Evolutionary conservation across 2,888 invertebrate species (phyloP), one percentile per base, ranked within the genome.

Genomic region (Arrhopalites spinosus): DNA sequence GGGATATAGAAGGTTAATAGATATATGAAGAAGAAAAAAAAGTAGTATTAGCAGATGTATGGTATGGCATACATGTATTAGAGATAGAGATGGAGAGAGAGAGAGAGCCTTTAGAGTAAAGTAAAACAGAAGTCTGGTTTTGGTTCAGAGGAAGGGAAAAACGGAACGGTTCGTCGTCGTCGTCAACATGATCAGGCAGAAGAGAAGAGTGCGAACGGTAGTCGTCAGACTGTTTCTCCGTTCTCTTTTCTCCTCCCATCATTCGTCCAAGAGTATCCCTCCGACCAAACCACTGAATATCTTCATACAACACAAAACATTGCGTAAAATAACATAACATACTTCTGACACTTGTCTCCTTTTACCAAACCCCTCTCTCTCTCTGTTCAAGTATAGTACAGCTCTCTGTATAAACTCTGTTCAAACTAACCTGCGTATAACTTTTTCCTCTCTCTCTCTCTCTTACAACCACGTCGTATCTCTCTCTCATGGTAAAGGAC

Each of bases 151-250:
- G 69, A 50, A 27, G 43, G 67, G 23, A 43, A 43, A 67, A 64
- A 67, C 17, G 45, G 67, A 50, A 30, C 27, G 69, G 45, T 15
- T n/a, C 56, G 5, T 36, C 36, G 56, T n/a, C 23, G 30, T 36
- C 36, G 36, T 36, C 36, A 36, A 36, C 66, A 43, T 66, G 66
- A 66, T 66, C n/a, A 66, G 66, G 66, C 64, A 66, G 66, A 66
- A 66, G 20, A 66, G 66, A 66, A 20, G 59, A 71, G 61, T 71
- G 61, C 43, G 56, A 71, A 71, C 71, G 71, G 71, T 71, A 61
- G 71, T 71, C 71, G 71, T 71, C 56, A 71, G 71, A 71, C 59
- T 71, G 71, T 71, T 71, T 71, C 71, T 71, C 71, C 71, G 61
- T 71, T 61, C 71, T 71, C 71, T 61, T 68, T 61, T 61, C 71